Percentiles rank a stretch among this genome's conserved stretches.
Conservation (phyloP, 2,113 vertebrate genomes). For the Plectropomus leopardus region DNA sequence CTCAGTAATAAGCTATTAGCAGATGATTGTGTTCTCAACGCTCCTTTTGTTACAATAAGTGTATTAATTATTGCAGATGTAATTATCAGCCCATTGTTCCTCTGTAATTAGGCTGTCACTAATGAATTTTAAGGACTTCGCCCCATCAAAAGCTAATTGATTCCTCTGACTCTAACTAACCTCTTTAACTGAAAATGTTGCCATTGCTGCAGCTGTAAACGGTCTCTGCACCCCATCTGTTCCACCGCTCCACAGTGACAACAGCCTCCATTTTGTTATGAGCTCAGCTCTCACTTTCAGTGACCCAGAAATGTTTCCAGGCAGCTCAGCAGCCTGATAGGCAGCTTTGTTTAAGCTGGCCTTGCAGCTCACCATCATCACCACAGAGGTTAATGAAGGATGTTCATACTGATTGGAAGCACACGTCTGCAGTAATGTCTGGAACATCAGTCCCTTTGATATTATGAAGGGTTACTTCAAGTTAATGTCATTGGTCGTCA, state of each 20-base stretch:
- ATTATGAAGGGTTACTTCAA: conserved; percentile 26
- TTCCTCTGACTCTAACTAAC: conserved; percentile 73
- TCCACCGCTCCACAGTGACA: conserved; percentile 36
- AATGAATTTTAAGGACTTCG: conserved; percentile 80
- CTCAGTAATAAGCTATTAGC: conserved; percentile 75
- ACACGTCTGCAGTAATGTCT: conserved; percentile 26
- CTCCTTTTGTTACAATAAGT: conserved; percentile 73
- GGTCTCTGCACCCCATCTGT: conserved; percentile 46
- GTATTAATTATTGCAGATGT: conserved; percentile 81
- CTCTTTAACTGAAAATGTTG: conserved; percentile 72
- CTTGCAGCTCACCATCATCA: conserved; percentile 49
- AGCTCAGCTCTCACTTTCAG: conserved; percentile 55
- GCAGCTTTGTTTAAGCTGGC: conserved; percentile 57
- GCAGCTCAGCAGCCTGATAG: conserved; percentile 45
- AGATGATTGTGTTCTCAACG: conserved; percentile 68
- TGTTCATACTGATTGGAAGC: conserved; percentile 46
- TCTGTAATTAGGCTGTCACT: conserved; percentile 79
- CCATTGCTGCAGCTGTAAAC: conserved; percentile 54
- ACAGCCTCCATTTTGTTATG: conserved; percentile 45
- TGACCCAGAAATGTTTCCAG: conserved; percentile 73
- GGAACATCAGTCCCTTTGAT: conserved; percentile 14
- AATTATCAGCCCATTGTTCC: conserved; percentile 82
- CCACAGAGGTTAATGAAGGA: conserved; percentile 69
- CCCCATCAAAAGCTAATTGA: conserved; percentile 75
- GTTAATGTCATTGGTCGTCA: conserved; percentile 38